phyloP scores from a whole-genome alignment of 2,797 vertebrate genomes.

The Ctenochaetus hawaiiensis region DNA sequence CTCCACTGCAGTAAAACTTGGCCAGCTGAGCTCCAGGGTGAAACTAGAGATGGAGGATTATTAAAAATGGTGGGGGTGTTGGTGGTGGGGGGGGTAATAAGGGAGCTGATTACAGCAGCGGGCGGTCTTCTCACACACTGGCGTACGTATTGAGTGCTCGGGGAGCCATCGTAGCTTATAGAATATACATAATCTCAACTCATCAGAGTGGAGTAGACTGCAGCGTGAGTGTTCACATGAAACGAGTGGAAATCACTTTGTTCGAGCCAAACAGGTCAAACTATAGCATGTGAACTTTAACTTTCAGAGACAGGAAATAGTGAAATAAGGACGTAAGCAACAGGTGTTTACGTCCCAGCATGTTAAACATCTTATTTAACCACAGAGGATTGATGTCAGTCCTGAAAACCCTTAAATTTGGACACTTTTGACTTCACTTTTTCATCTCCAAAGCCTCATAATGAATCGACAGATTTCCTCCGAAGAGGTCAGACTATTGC shows the following conservation, averaged over 20 bases:
- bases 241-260: constrained; percentile 21
- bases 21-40: constrained; percentile 44
- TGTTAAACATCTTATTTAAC: no score
- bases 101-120: constrained; percentile 61
- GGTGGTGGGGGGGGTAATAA: constrained; percentile 51
- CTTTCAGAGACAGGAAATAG: neutral
- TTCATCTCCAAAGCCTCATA: no score
- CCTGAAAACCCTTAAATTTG: neutral
- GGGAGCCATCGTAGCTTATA: constrained; percentile 47
- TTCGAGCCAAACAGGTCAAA: constrained; percentile 20
- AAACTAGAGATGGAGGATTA: constrained; percentile 52
- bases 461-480: no score
- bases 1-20: constrained; percentile 41
- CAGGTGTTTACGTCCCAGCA: neutral
- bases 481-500: neutral
- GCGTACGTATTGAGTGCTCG: constrained; percentile 27
- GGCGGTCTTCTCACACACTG: constrained; percentile 22
- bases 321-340: neutral
- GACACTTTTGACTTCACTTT: no score
- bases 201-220: constrained; percentile 41
- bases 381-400: neutral
- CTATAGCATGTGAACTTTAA: neutral
- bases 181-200: constrained; percentile 35
- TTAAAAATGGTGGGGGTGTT: constrained; percentile 62
- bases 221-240: constrained; percentile 21